phyloP scores from a whole-genome alignment of 2,113 vertebrate genomes.

The Xenus cinereus region DNA sequence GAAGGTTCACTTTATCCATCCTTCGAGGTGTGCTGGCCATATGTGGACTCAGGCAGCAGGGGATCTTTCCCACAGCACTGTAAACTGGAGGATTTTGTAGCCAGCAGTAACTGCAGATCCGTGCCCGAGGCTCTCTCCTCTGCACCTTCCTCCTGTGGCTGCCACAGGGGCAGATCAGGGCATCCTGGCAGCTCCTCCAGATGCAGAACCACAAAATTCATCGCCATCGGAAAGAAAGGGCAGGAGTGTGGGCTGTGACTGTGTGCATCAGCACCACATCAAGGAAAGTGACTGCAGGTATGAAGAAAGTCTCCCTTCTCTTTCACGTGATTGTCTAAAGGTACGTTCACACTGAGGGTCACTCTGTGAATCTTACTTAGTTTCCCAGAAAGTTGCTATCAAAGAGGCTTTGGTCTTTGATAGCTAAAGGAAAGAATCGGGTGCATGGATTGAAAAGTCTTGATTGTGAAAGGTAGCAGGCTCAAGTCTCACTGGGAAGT shows the following conservation, averaged over 20 bases:
- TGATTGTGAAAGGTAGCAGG: not conserved
- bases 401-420: not conserved
- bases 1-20: not conserved
- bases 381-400: not conserved
- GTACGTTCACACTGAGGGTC: not conserved
- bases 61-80: not conserved
- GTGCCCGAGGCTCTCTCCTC: not conserved
- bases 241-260: not conserved
- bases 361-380: not conserved
- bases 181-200: not conserved
- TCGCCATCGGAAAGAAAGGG: not conserved
- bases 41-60: not conserved
- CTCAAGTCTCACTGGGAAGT: not conserved
- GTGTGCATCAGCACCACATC: not conserved
- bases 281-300: not conserved
- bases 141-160: not conserved
- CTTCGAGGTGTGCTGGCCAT: not conserved
- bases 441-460: not conserved
- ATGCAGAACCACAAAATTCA: not conserved
- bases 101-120: not conserved
- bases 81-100: not conserved
- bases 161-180: not conserved
- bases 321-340: not conserved
- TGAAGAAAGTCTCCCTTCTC: not conserved
- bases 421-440: not conserved